Evolutionary conservation across 2,888 invertebrate genomes (phyloP).

Genomic region (Calliopum simillimum): DNA sequence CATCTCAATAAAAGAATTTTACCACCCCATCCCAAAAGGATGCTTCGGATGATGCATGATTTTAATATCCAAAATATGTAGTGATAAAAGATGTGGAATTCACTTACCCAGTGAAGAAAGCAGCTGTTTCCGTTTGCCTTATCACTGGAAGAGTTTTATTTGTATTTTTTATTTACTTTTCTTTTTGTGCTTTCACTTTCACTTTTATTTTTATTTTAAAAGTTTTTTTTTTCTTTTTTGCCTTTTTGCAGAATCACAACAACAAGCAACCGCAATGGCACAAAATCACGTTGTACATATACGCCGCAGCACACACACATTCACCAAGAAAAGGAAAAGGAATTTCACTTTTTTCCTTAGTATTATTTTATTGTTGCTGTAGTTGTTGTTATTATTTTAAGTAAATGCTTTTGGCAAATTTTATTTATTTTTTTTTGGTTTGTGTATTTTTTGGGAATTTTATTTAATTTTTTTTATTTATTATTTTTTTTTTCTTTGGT

Average conservation of each 20-base stretch:
- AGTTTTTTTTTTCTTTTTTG: too few species aligned
- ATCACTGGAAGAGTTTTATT: constrained; percentile 13
- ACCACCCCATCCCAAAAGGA: too few species aligned
- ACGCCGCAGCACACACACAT: too few species aligned
- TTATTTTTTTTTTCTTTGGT: not conserved
- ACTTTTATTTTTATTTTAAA: not conserved
- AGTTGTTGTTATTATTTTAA: not conserved
- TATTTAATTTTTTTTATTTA: constrained; percentile 16
- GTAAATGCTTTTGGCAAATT: constrained; percentile 43
- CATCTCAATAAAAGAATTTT: too few species aligned
- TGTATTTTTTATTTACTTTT: constrained; percentile 6
- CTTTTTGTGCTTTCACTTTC: not conserved
- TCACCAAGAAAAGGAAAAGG: not conserved
- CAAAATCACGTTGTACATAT: too few species aligned
- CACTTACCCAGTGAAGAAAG: not conserved
- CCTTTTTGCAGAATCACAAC: not conserved
- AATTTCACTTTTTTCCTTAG: not conserved
- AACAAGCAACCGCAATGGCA: not conserved
- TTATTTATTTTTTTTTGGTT: constrained; percentile 39
- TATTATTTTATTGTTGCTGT: not conserved
- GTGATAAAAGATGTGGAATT: too few species aligned
- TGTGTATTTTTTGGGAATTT: constrained; percentile 3
- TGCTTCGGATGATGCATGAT: too few species aligned
- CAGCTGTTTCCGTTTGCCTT: constrained; percentile 9
- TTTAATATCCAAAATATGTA: too few species aligned